phyloP scores from a whole-genome alignment of 2,888 invertebrate species.

The Heliconius sara region DNA sequence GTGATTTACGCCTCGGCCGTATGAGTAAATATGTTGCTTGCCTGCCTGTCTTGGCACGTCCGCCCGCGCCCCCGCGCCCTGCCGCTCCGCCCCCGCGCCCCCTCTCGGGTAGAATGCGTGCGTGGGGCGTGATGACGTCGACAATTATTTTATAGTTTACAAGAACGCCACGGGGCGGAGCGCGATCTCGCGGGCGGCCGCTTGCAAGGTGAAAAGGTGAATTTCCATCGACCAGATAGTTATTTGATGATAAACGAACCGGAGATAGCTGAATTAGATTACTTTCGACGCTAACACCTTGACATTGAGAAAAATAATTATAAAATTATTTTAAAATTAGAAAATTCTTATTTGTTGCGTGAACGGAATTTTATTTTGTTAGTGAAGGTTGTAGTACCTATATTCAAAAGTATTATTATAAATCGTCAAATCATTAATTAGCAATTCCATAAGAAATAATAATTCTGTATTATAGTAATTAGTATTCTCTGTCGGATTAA shows the following conservation, averaged over 20 bases:
- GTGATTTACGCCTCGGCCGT: constrained; percentile 83
- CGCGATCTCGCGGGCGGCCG: constrained; percentile 39
- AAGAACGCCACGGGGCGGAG: constrained; percentile 47
- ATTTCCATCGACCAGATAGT: constrained; percentile 22
- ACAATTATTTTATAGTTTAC: constrained; percentile 46
- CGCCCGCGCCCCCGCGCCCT: constrained; percentile 68
- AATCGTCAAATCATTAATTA: constrained; percentile 2
- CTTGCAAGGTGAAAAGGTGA: constrained; percentile 47
- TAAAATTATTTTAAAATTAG: neutral
- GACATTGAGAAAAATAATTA: neutral
- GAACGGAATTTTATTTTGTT: neutral
- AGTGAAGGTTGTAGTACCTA: neutral
- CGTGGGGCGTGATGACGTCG: constrained; percentile 52
- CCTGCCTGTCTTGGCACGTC: constrained; percentile 82
- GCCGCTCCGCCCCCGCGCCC: constrained; percentile 70
- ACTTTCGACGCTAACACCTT: neutral
- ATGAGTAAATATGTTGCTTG: constrained; percentile 81
- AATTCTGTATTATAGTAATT: neutral
- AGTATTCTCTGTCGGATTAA: constrained; percentile 5
- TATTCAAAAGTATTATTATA: neutral
- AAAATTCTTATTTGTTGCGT: too few relatives aligned
- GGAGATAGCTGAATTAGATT: neutral
- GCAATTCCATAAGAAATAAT: neutral
- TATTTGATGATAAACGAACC: neutral
- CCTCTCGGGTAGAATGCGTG: constrained; percentile 49